These are phyloP conservation scores for Agrotis segetum DNA, from an alignment of 2,888 invertebrate species.

Conservation along the genomic window DNA sequence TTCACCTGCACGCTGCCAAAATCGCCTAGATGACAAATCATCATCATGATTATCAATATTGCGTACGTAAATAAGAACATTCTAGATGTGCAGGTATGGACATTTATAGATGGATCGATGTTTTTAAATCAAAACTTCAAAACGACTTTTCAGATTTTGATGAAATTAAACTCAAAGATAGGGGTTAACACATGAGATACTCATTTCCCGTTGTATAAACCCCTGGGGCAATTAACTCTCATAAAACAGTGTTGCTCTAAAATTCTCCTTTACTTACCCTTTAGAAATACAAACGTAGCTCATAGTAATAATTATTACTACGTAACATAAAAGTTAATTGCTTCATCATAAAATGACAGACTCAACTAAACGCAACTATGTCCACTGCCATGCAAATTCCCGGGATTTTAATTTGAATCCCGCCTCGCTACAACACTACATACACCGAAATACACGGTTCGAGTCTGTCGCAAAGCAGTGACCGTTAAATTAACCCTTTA, in stretches of 20 bases:
- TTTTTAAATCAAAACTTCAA: too few relatives aligned
- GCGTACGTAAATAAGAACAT: too few relatives aligned
- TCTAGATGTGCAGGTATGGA: too few relatives aligned
- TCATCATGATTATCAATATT: too few relatives aligned
- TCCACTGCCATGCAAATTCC: slow-evolving; percentile 32
- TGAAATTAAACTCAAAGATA: too few relatives aligned
- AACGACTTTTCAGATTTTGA: too few relatives aligned
- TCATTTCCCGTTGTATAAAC: too few relatives aligned
- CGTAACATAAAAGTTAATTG: slow-evolving; percentile 28
- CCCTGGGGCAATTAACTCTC: too few relatives aligned
- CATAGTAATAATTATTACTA: not conserved
- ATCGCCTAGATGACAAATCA: too few relatives aligned
- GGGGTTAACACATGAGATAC: too few relatives aligned
- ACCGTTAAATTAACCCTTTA: slow-evolving; percentile 85
- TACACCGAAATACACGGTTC: slow-evolving; percentile 55
- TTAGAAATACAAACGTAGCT: not conserved
- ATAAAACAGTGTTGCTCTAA: not conserved
- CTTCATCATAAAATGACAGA: slow-evolving; percentile 31
- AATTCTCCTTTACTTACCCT: not conserved
- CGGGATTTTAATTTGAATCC: slow-evolving; percentile 56
- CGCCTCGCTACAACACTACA: slow-evolving; percentile 57
- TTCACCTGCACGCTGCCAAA: too few relatives aligned
- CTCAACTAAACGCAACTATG: slow-evolving; percentile 22
- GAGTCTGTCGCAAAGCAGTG: slow-evolving; percentile 68
- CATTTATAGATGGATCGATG: too few relatives aligned